phyloP scores from a whole-genome alignment of 2,113 vertebrate species.

The Myanophis thanlyinensis region DNA sequence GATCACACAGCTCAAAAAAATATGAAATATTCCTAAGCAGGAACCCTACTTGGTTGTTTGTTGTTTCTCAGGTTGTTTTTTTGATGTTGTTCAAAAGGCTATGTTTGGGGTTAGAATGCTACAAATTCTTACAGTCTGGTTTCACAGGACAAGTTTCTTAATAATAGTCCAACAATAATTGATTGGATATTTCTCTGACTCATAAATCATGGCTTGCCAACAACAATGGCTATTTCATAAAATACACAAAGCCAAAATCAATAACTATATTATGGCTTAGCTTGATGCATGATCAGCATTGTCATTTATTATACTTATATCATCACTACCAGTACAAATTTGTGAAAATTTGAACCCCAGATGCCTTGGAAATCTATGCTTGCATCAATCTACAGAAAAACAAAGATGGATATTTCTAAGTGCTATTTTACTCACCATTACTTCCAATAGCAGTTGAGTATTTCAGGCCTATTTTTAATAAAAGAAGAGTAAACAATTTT shows the following conservation, averaged over 20 bases:
- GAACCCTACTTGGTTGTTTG: neutral
- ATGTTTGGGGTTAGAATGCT: neutral
- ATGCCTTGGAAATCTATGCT: neutral
- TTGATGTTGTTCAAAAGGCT: neutral
- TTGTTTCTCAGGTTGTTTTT: neutral
- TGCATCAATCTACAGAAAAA: neutral
- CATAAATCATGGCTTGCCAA: neutral
- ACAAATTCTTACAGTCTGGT: neutral
- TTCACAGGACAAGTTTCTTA: neutral
- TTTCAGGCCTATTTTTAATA: conserved; percentile 11
- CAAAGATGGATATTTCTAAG: neutral
- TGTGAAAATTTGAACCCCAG: neutral
- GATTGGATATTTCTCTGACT: neutral
- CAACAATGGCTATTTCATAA: neutral
- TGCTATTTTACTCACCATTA: conserved; percentile 7
- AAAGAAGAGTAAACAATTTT: neutral
- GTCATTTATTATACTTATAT: neutral
- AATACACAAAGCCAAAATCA: neutral
- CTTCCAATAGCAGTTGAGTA: neutral
- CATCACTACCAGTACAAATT: neutral
- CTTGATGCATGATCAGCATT: neutral
- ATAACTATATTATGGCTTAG: neutral
- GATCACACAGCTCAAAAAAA: neutral
- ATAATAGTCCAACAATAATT: neutral
- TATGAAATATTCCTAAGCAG: neutral